These are phyloP conservation scores for Trididemnum nubilum DNA, from an alignment of 23 tunicate species.

Conservation along the genomic window DNA sequence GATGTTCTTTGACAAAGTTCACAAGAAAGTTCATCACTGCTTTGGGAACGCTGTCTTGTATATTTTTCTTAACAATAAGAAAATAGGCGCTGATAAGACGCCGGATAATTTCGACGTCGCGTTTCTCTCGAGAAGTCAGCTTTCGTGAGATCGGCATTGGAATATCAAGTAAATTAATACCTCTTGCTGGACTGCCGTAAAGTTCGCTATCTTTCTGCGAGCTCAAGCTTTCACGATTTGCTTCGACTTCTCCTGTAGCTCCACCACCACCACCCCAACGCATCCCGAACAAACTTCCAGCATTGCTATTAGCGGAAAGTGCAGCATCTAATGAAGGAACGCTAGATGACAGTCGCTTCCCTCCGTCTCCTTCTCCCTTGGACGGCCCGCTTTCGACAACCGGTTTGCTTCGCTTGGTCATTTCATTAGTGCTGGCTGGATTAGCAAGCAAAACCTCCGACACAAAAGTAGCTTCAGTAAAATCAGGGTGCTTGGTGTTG, in stretches of 20 bases:
- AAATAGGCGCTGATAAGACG: constrained; percentile 86
- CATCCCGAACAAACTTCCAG: constrained; percentile 37
- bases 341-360: constrained; percentile 55
- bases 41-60: constrained; percentile 96
- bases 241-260: background rate
- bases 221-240: background rate
- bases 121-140: constrained; percentile 66
- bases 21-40: constrained; percentile 96
- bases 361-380: constrained; percentile 34
- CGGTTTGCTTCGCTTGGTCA: too few species aligned
- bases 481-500: constrained; percentile 97
- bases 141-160: constrained; percentile 69
- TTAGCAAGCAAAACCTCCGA: constrained; percentile 58
- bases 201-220: background rate
- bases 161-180: constrained; percentile 60
- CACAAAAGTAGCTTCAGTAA: constrained; percentile 58
- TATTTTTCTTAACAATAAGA: constrained; percentile 84
- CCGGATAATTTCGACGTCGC: constrained; percentile 92
- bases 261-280: constrained; percentile 34
- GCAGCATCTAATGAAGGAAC: constrained; percentile 58
- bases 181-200: constrained; percentile 35
- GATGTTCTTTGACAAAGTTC: constrained; percentile 86
- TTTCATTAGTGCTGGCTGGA: too few species aligned
- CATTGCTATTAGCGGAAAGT: constrained; percentile 20
- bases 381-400: too few species aligned